Base-by-base conservation (phyloP, 2,113 vertebrate species). In the Pagrus major region DNA sequence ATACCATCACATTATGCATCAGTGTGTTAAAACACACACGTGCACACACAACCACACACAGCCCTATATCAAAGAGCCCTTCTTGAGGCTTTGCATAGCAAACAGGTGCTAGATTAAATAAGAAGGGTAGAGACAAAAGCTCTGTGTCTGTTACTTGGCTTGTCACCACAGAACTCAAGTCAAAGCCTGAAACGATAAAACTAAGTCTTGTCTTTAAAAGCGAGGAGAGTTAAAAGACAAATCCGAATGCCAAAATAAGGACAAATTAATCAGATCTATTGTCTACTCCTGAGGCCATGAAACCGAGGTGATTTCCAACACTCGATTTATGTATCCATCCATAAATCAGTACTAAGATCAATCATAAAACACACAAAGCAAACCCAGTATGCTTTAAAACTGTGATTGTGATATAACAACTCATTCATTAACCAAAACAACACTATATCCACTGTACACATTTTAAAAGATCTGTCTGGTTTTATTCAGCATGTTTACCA, bases 21-120 rank as follows among this genome's bases (percentile, higher is more conserved):
- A 49, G 76, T 56, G 76, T 46, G 66, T 75, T 72, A 35, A 49
- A 73, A 65, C 58, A 42, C 71, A 77, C 66, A 56, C 37, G 25
- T n/a, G 71, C 54, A 68, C 66, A 76, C 49, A 78, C 44, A 73
- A n/a, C n/a, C 12, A 78, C 55, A 70, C 76, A 56, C 56, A 73
- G 15, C n/a, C 59, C 47, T 51, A 86, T 81, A 90, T 91, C 88
- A 92, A 93, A 93, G 88, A 76, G 73, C 85, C 88, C 89, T 91
- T 92, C 86, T 90, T 86, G 78, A 84, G 59, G 88, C 88, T 89
- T 81, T 87, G 87, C 89, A 91, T 88, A 88, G 80, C 87, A 91
- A 92, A 90, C 92, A 93, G 91, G 92, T 94, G 93, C 86, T 87
- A 76, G 90, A 91, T 93, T 91, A 84, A 91, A 88, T 89, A 84